Conservation (phyloP, 2,888 invertebrate genomes). For the Acrobasis suavella region DNA sequence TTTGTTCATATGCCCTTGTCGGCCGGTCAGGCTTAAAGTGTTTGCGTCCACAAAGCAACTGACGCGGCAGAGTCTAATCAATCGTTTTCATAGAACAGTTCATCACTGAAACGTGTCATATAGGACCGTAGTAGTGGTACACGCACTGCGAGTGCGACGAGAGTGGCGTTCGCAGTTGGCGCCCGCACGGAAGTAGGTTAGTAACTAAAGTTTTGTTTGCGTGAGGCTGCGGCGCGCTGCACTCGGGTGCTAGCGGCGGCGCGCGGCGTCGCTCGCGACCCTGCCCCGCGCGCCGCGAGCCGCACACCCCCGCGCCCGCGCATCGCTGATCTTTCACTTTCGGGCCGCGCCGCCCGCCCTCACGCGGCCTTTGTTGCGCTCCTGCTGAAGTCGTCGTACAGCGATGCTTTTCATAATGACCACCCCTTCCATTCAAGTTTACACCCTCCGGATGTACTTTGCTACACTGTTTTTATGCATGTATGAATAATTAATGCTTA, state of each 20-base stretch:
- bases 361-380: constrained; percentile 46
- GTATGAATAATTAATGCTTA: background rate
- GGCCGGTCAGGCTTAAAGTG: constrained; percentile 56
- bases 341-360: constrained; percentile 60
- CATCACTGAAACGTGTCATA: constrained; percentile 71
- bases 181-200: constrained; percentile 83
- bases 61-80: constrained; percentile 47
- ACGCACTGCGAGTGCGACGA: constrained; percentile 38
- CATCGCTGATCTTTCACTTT: constrained; percentile 67
- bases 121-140: constrained; percentile 39
- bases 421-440: constrained; percentile 37
- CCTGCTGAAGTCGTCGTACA: constrained; percentile 36
- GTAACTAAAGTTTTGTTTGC: constrained; percentile 82
- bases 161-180: constrained; percentile 72
- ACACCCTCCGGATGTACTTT: constrained; percentile 20
- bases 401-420: constrained; percentile 36
- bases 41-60: constrained; percentile 68
- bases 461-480: background rate
- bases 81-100: constrained; percentile 61
- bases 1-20: constrained; percentile 69
- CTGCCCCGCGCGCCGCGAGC: constrained; percentile 39
- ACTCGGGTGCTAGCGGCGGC: constrained; percentile 57
- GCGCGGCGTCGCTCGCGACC: constrained; percentile 49
- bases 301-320: constrained; percentile 52
- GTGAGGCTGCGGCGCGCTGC: constrained; percentile 80